These are phyloP conservation scores for Calidris pugnax DNA, from an alignment of 2,113 vertebrate species.

Conservation along the genomic window DNA sequence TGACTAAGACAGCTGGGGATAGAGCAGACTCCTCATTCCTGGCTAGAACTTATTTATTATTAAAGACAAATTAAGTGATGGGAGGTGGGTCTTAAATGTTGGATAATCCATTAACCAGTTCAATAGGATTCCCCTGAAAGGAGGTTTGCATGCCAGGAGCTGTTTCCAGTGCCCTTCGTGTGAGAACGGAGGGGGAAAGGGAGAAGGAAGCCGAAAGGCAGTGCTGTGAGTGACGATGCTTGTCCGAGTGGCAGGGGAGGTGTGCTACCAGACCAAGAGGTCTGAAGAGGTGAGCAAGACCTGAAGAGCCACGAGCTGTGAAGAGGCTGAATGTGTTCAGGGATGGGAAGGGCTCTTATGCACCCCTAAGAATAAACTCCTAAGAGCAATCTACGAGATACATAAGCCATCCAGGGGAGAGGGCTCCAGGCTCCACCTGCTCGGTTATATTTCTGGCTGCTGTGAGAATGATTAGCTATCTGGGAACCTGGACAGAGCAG, in stretches of 20 bases:
- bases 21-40: constrained; percentile 4
- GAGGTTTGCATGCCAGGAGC: neutral
- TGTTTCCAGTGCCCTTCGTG: neutral
- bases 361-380: neutral
- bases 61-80: constrained; percentile 46
- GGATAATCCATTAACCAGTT: constrained; percentile 39
- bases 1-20: constrained; percentile 14
- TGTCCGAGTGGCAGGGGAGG: neutral
- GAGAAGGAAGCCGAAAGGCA: neutral
- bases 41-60: constrained; percentile 53
- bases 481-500: neutral
- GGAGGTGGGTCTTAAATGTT: neutral
- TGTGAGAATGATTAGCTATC: neutral
- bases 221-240: neutral
- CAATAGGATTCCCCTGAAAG: constrained; percentile 30
- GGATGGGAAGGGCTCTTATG: neutral
- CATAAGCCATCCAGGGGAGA: neutral
- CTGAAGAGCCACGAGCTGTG: neutral
- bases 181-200: neutral
- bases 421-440: neutral
- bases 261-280: neutral
- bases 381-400: neutral
- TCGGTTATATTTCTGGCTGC: neutral
- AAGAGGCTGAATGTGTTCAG: neutral
- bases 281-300: neutral